Base-by-base conservation (phyloP, 2,113 vertebrate species). In the Amphilophus citrinellus region DNA sequence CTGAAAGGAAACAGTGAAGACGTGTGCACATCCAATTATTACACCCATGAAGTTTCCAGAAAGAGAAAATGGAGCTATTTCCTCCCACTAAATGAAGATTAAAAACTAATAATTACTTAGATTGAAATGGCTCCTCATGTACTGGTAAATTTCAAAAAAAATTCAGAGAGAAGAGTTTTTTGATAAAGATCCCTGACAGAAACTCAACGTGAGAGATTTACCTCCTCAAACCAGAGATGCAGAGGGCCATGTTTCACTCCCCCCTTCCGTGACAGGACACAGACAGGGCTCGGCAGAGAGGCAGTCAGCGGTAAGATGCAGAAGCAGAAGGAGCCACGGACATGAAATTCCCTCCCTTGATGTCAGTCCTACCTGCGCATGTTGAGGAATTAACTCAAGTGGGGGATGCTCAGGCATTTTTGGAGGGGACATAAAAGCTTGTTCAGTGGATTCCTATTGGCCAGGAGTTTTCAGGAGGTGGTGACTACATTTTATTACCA, bases 361-460 rank as follows among this genome's bases (percentile, higher is more conserved):
- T 92, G 88, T 88, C 83, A 24, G 91, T 91, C 91, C 92, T 94
- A 94, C 90, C 93, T 94, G 93, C 66, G 30, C 95, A 95, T 96
- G 88, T 92, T 94, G 91, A 89, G 87, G 87, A 91, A 84, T 61
- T 60, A 81, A 84, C 61, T 56, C 63, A 47, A 79, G 73, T 20
- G 22, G 77, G 68, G 77, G 94, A 94, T 91, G 88, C 88, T 90
- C 85, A 87, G 91, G 90, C 88, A 73, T 89, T 92, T 94, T 93
- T 85, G 56, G 83, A 88, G 85, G 84, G 82, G 87, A 92, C 90
- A 92, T 94, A 93, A 94, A 94, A 91, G 88, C 90, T 89, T 61
- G 75, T 85, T 90, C 73, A 75, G 60, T 75, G 85, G n/a, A 20
- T 78, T 92, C 93, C 87, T 84, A 96, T 96, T 96, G 95, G 95